A percentile compares a stretch with the other conserved stretches of the same genome.
Evolutionary conservation across 2,797 vertebrate species (phyloP).

Genomic region (Microcaecilia unicolor): DNA sequence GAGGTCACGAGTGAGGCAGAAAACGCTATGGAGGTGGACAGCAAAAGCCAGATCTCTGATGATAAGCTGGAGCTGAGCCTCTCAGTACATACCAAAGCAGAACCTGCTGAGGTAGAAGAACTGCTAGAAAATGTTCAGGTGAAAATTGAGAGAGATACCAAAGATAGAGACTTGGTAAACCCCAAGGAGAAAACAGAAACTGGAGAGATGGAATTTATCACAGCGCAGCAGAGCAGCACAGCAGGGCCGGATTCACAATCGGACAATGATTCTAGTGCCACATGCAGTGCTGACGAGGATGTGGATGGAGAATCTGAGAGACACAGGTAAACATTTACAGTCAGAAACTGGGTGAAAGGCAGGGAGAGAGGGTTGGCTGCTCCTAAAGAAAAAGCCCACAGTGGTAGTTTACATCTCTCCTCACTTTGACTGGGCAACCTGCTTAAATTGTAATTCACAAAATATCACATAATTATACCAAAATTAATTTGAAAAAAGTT

Average conservation of each 20-base stretch:
- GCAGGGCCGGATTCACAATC: constrained; percentile 71
- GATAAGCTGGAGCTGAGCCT: constrained; percentile 46
- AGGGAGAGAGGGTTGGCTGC: too few species aligned
- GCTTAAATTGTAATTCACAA: too few species aligned
- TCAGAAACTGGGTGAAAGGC: too few species aligned
- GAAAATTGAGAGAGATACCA: constrained; percentile 79
- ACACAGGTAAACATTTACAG: constrained; percentile 70
- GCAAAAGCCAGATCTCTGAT: constrained; percentile 47
- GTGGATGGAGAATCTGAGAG: constrained; percentile 86
- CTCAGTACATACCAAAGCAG: constrained; percentile 71
- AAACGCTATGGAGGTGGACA: constrained; percentile 63
- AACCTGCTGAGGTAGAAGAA: constrained; percentile 75
- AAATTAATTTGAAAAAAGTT: too few species aligned
- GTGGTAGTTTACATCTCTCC: too few species aligned
- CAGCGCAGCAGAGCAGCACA: constrained; percentile 30
- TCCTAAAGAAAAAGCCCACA: too few species aligned
- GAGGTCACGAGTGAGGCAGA: constrained; percentile 67
- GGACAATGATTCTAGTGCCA: constrained; percentile 95
- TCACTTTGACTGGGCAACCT: too few species aligned
- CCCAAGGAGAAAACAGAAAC: constrained; percentile 65
- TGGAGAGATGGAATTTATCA: constrained; percentile 47
- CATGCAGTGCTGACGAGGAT: constrained; percentile 97
- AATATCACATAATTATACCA: too few species aligned
- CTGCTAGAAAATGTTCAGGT: constrained; percentile 63
- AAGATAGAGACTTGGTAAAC: constrained; percentile 64